Conservation (phyloP, 2,888 invertebrate genomes). For the Macrophya annulata region DNA sequence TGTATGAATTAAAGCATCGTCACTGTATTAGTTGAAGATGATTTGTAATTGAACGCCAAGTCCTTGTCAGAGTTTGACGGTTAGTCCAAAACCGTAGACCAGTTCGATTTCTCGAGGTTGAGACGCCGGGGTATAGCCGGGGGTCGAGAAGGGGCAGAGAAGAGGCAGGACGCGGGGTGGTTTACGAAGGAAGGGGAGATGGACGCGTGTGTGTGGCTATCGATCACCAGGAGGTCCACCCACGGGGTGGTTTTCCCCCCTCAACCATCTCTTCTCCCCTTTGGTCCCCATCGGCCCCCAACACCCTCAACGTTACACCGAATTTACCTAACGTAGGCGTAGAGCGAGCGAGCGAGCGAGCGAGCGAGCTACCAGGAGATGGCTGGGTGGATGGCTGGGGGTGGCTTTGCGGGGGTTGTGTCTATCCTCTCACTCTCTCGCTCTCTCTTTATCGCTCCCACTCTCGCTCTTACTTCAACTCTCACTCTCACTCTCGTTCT, state of each 20-base stretch:
- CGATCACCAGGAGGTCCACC: constrained; percentile 72
- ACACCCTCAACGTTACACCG: constrained; percentile 70
- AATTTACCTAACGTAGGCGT: constrained; percentile 78
- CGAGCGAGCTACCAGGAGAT: constrained; percentile 39
- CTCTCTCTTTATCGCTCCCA: constrained; percentile 10
- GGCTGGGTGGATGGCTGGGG: constrained; percentile 44
- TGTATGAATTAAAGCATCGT: neutral
- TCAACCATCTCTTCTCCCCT: constrained; percentile 61
- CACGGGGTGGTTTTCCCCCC: constrained; percentile 68
- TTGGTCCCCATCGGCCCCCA: constrained; percentile 67
- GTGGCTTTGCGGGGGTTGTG: constrained; percentile 36
- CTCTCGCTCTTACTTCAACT: constrained; percentile 61
- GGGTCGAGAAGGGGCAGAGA: constrained; percentile 43
- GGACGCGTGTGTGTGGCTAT: constrained; percentile 66
- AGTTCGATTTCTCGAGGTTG: constrained; percentile 56
- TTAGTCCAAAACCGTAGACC: constrained; percentile 28
- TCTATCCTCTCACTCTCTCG: constrained; percentile 27
- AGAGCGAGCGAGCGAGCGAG: constrained; percentile 57
- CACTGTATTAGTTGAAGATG: constrained; percentile 53
- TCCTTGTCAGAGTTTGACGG: constrained; percentile 46
- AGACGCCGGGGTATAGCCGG: constrained; percentile 29
- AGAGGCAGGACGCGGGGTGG: constrained; percentile 18
- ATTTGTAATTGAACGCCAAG: constrained; percentile 59
- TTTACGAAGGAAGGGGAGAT: constrained; percentile 58
- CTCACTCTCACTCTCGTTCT: constrained; percentile 41